A percentile compares a stretch with the other conserved stretches of the same genome.
These are phyloP conservation scores for Panthera leo DNA, from an alignment of 2,113 vertebrate species.

Conservation along the genomic window DNA sequence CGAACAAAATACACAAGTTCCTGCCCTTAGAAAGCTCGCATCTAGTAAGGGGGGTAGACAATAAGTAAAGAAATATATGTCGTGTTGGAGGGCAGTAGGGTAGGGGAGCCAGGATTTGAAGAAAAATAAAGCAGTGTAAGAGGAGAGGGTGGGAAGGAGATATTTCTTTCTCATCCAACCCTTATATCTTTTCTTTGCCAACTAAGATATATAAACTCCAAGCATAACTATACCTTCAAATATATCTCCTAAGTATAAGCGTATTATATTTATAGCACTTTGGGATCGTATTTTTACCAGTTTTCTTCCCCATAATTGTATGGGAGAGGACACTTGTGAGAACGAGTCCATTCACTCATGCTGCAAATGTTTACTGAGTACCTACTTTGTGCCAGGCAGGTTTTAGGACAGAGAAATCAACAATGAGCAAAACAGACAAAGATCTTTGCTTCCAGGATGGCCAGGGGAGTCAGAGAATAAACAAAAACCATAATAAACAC, in stretches of 20 bases:
- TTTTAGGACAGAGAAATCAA: background rate
- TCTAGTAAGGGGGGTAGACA: background rate
- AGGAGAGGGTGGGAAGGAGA: background rate
- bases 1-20: background rate
- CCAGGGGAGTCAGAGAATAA: background rate
- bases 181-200: constrained; percentile 10
- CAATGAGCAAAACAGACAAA: background rate
- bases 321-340: background rate
- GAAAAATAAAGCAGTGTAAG: background rate
- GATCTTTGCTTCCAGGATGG: background rate
- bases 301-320: background rate
- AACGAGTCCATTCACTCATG: background rate
- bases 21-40: background rate
- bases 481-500: background rate
- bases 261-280: background rate
- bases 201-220: background rate
- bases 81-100: background rate
- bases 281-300: background rate
- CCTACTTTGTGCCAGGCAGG: background rate
- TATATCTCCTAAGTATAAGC: background rate
- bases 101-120: background rate
- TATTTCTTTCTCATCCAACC: background rate
- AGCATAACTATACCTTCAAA: background rate
- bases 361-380: background rate
- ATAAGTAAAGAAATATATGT: background rate